Conservation (phyloP, 1,140 invertebrate species). For the Drosophila gunungcola region DNA sequence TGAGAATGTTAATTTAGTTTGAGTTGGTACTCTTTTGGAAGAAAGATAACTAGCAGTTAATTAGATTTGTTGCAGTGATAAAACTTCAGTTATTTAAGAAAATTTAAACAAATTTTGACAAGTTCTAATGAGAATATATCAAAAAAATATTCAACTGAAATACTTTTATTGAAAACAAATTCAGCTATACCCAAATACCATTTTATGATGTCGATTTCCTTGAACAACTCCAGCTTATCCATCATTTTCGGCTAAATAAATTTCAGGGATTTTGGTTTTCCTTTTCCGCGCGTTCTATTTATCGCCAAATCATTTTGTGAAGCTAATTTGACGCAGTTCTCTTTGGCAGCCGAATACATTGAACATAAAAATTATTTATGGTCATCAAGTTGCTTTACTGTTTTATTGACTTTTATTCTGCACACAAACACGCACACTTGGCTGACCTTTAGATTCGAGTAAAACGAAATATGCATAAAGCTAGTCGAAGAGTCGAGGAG, state of each 20-base stretch:
- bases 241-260: conserved; percentile 31
- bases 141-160: background rate
- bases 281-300: conserved; percentile 19
- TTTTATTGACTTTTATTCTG: conserved; percentile 61
- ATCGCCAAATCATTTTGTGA: conserved; percentile 36
- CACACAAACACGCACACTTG: conserved; percentile 27
- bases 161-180: background rate
- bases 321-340: conserved; percentile 43
- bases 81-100: background rate
- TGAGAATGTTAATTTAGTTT: conserved; percentile 36
- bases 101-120: too few species aligned
- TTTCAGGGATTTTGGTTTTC: conserved; percentile 1
- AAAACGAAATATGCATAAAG: conserved; percentile 34
- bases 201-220: background rate
- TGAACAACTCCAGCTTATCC: background rate
- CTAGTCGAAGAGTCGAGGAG: background rate
- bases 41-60: conserved; percentile 5
- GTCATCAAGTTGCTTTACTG: conserved; percentile 41
- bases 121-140: too few species aligned
- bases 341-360: conserved; percentile 26
- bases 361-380: conserved; percentile 56
- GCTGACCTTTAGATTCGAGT: conserved; percentile 32
- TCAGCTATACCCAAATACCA: background rate
- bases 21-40: background rate
- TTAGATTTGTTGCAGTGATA: background rate